phyloP scores from a whole-genome alignment of 2,113 vertebrate genomes.

The Mormoops blainvillei region DNA sequence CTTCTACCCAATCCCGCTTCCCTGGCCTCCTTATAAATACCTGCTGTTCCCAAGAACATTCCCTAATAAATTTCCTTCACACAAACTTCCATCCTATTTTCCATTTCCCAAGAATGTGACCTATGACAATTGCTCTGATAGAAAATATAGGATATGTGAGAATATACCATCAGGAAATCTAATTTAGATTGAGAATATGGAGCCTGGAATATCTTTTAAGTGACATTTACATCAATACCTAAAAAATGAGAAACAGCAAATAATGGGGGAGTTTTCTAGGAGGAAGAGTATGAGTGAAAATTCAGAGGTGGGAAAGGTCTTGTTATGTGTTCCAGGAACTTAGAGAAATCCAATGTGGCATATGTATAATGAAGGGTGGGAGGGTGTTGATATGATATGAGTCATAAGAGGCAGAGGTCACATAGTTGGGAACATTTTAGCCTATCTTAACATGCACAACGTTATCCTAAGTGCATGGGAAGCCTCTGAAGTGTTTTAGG shows the following conservation, averaged over 20 bases:
- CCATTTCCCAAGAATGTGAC: background rate
- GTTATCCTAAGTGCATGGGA: background rate
- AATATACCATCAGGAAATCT: background rate
- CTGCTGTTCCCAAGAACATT: background rate
- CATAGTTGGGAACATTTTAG: background rate
- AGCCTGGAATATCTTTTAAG: background rate
- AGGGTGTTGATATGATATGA: background rate
- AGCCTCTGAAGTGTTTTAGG: background rate
- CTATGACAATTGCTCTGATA: background rate
- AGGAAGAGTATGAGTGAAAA: background rate
- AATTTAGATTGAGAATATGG: background rate
- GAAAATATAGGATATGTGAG: background rate
- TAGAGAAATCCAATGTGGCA: background rate
- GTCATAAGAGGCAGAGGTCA: background rate
- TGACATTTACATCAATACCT: background rate
- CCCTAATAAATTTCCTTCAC: background rate
- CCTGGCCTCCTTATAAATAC: background rate
- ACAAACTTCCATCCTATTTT: background rate
- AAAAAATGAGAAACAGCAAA: background rate
- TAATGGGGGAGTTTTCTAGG: background rate
- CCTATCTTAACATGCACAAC: background rate
- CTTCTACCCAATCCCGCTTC: background rate
- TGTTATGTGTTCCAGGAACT: background rate
- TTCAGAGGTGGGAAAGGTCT: background rate
- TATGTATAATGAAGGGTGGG: too few species aligned